These are phyloP conservation scores for Phalacrocorax pelagicus DNA, from an alignment of 2,113 vertebrate species.

Conservation along the genomic window DNA sequence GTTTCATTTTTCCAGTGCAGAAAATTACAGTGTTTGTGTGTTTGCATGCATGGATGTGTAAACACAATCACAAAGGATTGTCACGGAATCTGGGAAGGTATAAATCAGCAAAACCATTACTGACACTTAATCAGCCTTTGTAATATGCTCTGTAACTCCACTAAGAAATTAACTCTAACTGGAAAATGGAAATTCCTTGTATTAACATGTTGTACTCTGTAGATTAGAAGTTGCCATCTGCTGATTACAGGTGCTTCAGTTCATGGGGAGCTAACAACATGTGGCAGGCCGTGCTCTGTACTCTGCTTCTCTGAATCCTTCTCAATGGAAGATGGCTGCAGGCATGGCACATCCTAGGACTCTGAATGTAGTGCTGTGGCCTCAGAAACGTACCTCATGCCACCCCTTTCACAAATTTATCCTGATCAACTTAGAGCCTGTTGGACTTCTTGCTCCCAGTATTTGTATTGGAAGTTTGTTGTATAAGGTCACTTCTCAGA, in stretches of 20 bases:
- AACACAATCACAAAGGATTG: neutral
- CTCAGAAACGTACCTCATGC: neutral
- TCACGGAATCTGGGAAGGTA: neutral
- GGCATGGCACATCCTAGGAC: too few species aligned
- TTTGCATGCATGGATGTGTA: neutral
- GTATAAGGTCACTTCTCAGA: neutral
- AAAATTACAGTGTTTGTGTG: neutral
- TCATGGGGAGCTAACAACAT: fast-evolving
- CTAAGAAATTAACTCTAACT: neutral
- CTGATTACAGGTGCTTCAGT: fast-evolving
- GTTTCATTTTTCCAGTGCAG: neutral
- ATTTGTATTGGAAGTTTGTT: neutral
- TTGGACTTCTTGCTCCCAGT: neutral
- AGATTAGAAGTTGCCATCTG: neutral
- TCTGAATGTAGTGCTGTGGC: neutral
- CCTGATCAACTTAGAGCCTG: neutral
- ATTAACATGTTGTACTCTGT: neutral
- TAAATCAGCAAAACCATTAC: neutral
- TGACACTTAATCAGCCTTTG: neutral
- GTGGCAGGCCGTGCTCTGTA: fast-evolving
- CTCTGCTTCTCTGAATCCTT: neutral
- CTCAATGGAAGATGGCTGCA: neutral
- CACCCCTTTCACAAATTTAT: neutral
- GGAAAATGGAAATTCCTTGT: neutral
- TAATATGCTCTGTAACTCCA: neutral